Evolutionary conservation across 2,113 vertebrate species (phyloP), one percentile per base, ranked within the genome.

Genomic region (Gopherus flavomarginatus): DNA sequence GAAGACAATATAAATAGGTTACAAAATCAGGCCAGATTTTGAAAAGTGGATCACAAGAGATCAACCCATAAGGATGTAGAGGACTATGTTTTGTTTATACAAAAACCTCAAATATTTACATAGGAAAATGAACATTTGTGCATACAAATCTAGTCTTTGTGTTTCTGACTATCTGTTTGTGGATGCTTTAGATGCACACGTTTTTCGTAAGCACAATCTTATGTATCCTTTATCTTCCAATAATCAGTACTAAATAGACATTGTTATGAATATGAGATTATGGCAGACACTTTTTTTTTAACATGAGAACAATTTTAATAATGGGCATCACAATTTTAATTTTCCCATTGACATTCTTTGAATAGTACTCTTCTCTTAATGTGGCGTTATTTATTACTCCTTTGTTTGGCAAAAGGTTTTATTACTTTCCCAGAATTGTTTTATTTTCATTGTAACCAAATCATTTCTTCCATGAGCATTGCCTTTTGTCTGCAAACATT

Each of bases 401-500:
- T 72, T 93, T 4, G 38, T 93, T 80, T 59, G 83, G 75, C 57
- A 92, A 87, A n/a, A 54, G 56, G 19, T 88, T 95, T 81, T 81
- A 72, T 85, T 86, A 54, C 26, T 86, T 86, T 35, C 17, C 1
- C 3, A 24, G 21, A 50, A 3, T 24, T 50, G 0, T 81, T 93
- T 78, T 47, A 26, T 78, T 47, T 88, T 53, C 5, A 38, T 86
- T 90, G 26, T 62, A 88, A 77, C 44, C 0, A 16, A 13, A 77
- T 93, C 9, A 49, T 77, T 21, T 92, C 96, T 95, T 93, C 17
- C 38, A 78, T 84, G 57, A 89, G 92, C 87, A 42, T 8, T 59
- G 54, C 14, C 54, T 59, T 83, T 83, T 44, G n/a, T 83, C 24
- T 59, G 22, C 8, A 94, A 94, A 56, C 11, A 80, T 84, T 92